These are phyloP conservation scores for Minunthozetes semirufus DNA, from an alignment of 2,888 invertebrate species.

Conservation along the genomic window DNA sequence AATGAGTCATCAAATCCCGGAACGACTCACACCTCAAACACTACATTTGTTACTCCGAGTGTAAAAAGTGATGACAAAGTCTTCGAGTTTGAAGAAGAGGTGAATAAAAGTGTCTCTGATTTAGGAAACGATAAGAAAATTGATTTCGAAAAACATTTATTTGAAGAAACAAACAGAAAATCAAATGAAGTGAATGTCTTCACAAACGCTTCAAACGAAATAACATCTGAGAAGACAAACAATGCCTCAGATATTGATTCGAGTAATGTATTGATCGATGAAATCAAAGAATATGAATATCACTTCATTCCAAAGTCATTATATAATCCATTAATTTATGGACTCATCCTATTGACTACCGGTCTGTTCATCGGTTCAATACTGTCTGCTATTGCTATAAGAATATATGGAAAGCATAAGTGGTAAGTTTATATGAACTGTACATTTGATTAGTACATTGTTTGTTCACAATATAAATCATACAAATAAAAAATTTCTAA, in stretches of 20 bases:
- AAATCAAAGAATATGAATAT: not conserved
- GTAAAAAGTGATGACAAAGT: not conserved
- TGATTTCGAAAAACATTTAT: not conserved
- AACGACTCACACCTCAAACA: too few relatives aligned
- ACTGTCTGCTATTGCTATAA: not conserved
- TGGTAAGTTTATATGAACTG: not conserved
- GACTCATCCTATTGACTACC: not conserved
- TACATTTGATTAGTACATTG: not conserved
- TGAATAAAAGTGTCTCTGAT: not conserved
- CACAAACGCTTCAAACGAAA: not conserved
- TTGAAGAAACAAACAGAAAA: not conserved
- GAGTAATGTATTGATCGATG: not conserved
- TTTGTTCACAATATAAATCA: too few relatives aligned
- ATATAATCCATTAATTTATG: not conserved
- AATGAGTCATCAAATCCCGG: too few relatives aligned
- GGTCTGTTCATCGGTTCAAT: constrained; percentile 6
- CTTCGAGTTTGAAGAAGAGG: not conserved
- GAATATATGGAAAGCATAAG: not conserved
- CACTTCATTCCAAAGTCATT: not conserved
- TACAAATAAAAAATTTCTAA: not conserved
- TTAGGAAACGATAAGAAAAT: not conserved
- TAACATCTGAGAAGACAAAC: not conserved
- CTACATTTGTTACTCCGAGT: too few relatives aligned
- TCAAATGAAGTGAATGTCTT: too few relatives aligned
- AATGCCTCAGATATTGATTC: not conserved